These are phyloP conservation scores for Macropus fuliginosus DNA, from an alignment of 2,797 vertebrate species.

Conservation along the genomic window DNA sequence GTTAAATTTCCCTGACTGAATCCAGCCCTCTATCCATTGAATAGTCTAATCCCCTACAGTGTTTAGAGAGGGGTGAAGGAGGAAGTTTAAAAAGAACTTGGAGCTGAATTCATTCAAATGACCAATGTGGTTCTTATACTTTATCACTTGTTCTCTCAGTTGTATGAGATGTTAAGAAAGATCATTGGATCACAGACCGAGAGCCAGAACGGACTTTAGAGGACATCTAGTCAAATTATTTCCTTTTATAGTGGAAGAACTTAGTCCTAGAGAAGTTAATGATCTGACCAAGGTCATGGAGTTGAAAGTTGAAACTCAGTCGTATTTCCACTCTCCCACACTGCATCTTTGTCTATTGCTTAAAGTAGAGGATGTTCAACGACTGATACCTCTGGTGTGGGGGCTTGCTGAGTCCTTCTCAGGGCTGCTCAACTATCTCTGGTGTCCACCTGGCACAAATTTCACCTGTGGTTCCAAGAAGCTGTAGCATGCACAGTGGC, in stretches of 20 bases:
- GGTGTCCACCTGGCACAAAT: neutral
- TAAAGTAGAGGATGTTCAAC: neutral
- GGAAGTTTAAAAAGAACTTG: neutral
- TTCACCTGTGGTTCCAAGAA: neutral
- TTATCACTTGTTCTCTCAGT: neutral
- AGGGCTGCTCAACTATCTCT: neutral
- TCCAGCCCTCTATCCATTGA: neutral
- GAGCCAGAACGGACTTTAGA: neutral
- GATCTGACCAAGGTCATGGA: neutral
- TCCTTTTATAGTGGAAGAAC: neutral
- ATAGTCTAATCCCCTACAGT: neutral
- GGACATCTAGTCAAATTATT: neutral
- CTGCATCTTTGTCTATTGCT: neutral
- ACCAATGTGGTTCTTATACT: neutral
- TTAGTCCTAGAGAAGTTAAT: neutral
- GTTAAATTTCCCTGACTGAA: neutral
- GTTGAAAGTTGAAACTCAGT: neutral
- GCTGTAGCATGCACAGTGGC: neutral
- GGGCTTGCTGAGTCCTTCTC: neutral
- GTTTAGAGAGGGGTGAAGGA: neutral
- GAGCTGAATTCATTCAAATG: neutral
- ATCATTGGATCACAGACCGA: neutral
- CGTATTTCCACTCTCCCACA: neutral
- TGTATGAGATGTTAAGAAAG: neutral
- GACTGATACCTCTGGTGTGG: neutral